These are phyloP conservation scores for Trichogramma pretiosum DNA, from an alignment of 1,140 invertebrate species.

Conservation along the genomic window DNA sequence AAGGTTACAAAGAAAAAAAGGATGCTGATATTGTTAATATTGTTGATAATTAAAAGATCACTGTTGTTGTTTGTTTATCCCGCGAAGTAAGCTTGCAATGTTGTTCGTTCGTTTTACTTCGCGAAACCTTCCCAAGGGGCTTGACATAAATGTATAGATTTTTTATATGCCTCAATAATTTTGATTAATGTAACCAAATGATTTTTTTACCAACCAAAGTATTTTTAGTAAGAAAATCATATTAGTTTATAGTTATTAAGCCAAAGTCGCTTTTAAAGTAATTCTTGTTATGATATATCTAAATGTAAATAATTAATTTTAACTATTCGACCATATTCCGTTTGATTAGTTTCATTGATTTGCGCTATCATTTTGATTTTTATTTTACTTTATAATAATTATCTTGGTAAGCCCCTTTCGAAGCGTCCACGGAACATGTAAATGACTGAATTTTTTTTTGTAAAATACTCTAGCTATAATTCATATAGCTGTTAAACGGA, in stretches of 20 bases:
- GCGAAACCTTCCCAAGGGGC: conserved; percentile 27
- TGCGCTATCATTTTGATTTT: background rate
- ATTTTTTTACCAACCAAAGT: conserved; percentile 12
- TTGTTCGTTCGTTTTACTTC: conserved; percentile 29
- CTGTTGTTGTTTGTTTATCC: conserved; percentile 39
- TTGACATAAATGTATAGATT: too few relatives aligned
- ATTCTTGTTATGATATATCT: background rate
- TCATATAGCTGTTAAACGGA: conserved; percentile 7
- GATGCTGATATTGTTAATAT: conserved; percentile 36
- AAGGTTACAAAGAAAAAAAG: conserved; percentile 30
- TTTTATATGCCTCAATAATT: too few relatives aligned
- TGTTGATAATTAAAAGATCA: conserved; percentile 36
- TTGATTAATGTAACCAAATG: background rate
- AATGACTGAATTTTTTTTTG: conserved; percentile 35
- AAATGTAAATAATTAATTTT: background rate
- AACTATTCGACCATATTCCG: background rate
- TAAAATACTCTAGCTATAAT: conserved; percentile 32
- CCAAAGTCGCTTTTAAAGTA: background rate
- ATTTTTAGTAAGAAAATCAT: conserved; percentile 8
- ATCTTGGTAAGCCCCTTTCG: conserved; percentile 26
- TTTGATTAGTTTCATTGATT: background rate
- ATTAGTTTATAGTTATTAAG: background rate
- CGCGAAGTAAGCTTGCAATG: conserved; percentile 27
- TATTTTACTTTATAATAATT: conserved; percentile 13
- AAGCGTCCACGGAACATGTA: conserved; percentile 28